Base-by-base conservation (phyloP, 2,888 invertebrate species). In the Ochropacha duplaris region DNA sequence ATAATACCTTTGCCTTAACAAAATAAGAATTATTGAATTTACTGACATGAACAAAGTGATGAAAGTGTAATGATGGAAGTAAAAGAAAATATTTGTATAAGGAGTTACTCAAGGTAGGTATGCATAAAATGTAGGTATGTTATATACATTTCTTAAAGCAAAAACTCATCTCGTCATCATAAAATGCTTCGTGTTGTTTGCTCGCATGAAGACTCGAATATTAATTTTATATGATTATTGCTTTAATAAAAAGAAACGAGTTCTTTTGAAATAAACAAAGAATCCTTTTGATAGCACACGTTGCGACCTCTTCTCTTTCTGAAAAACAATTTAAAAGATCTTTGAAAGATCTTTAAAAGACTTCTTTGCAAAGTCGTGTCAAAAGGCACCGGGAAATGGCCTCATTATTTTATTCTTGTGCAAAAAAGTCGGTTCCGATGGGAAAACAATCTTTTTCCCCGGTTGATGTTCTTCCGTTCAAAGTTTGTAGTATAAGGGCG, bases 361-460 rank as follows among this genome's bases (percentile, higher is more conserved):
- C 44, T 44, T 44, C 44, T 57, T 61, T 66, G 49, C 34, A 50
- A n/a, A 54, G 56, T 50, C 60, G 61, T 55, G 64, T 66, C 57
- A 63, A 61, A 69, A 68, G 58, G 55, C 52, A 58, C 39, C 57
- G 56, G 60, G 64, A 67, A 68, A 70, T 69, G 59, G 61, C 70
- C 57, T 67, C 68, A 69, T 68, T 69, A 68, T 66, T 63, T 63
- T 56, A 69, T 59, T 59, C 58, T 58, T 57, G 59, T 69, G 70
- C 64, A 68, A 56, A 57, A 69, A 67, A 58, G 50, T 22, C 49
- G 55, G 54, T 28, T 39, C 64, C 60, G 60, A 61, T 58, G 57
- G 57, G 56, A 60, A 66, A 69, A 69, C 67, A 68, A 64, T 69
- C 49, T 57, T 55, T 55, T 55, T 11, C 44, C 44, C 44, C 19